Percentiles rank a stretch among this genome's conserved stretches.
phyloP scores from a whole-genome alignment of 2,888 invertebrate genomes.

The Amphipoea lucens region DNA sequence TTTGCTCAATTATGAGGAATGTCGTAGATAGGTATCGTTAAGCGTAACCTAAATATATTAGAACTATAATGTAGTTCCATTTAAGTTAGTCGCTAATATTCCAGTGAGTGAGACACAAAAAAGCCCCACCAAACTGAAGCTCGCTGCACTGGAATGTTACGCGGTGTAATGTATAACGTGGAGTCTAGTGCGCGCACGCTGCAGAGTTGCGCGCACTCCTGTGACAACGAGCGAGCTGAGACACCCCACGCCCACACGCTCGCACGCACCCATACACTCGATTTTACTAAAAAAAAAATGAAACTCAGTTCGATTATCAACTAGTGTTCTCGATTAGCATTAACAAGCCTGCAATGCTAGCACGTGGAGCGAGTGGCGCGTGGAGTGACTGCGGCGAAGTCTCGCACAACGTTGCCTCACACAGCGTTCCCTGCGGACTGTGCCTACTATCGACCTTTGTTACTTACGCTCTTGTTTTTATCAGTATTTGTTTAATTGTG shows the following conservation, averaged over 20 bases:
- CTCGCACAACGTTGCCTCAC: constrained; percentile 89
- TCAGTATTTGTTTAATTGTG: constrained; percentile 89
- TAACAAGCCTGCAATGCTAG: neutral
- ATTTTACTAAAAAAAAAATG: neutral
- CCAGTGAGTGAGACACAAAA: constrained; percentile 65
- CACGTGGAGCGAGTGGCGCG: constrained; percentile 49
- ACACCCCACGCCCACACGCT: constrained; percentile 64
- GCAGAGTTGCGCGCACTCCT: constrained; percentile 55
- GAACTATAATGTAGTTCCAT: constrained; percentile 76
- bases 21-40: constrained; percentile 79
- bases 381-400: constrained; percentile 71
- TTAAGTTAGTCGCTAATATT: constrained; percentile 66
- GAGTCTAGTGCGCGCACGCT: constrained; percentile 44
- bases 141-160: constrained; percentile 65
- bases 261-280: constrained; percentile 3
- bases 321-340: constrained; percentile 55
- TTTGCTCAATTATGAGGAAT: constrained; percentile 86
- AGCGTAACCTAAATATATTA: constrained; percentile 77
- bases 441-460: constrained; percentile 63
- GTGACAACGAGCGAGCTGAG: constrained; percentile 71
- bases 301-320: constrained; percentile 28
- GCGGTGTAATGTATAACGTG: constrained; percentile 51
- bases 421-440: constrained; percentile 81
- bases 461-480: constrained; percentile 81
- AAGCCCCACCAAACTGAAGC: constrained; percentile 64